These are phyloP conservation scores for Stegana nigrithorax DNA, from an alignment of 2,888 invertebrate genomes.

Conservation along the genomic window DNA sequence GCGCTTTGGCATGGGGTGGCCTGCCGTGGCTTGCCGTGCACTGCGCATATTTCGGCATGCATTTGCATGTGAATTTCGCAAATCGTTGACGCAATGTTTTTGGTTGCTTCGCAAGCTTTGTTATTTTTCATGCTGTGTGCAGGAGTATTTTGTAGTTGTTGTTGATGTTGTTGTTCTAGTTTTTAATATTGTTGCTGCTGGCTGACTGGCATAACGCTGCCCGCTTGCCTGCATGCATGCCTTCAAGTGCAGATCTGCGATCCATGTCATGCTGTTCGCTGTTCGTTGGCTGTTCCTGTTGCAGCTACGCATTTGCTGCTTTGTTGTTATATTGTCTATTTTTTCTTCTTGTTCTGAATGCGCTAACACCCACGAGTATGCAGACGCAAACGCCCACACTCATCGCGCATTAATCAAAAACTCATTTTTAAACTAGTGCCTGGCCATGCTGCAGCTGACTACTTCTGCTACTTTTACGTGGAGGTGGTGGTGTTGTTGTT, in stretches of 20 bases:
- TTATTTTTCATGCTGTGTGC: too few species aligned
- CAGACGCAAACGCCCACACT: not conserved
- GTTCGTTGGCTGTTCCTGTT: not conserved
- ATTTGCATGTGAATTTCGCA: constrained; percentile 46
- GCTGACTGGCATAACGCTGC: too few species aligned
- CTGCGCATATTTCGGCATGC: too few species aligned
- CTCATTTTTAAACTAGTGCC: constrained; percentile 42
- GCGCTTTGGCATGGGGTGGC: not conserved
- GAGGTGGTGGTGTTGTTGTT: not conserved
- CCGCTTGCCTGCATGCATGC: too few species aligned
- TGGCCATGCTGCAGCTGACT: constrained; percentile 4
- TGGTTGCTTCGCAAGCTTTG: too few species aligned
- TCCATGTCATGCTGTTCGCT: not conserved
- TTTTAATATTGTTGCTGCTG: too few species aligned
- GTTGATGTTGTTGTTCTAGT: too few species aligned
- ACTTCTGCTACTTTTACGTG: not conserved
- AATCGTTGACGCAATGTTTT: not conserved
- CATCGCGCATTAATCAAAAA: constrained; percentile 55
- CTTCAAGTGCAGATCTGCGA: too few species aligned
- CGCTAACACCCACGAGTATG: too few species aligned
- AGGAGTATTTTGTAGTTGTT: too few species aligned
- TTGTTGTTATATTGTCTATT: not conserved
- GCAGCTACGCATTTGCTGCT: not conserved
- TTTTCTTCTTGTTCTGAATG: not conserved
- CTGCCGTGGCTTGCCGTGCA: not conserved